phyloP scores from a whole-genome alignment of 1,140 invertebrate genomes.

The Tetragnatha versicolor region DNA sequence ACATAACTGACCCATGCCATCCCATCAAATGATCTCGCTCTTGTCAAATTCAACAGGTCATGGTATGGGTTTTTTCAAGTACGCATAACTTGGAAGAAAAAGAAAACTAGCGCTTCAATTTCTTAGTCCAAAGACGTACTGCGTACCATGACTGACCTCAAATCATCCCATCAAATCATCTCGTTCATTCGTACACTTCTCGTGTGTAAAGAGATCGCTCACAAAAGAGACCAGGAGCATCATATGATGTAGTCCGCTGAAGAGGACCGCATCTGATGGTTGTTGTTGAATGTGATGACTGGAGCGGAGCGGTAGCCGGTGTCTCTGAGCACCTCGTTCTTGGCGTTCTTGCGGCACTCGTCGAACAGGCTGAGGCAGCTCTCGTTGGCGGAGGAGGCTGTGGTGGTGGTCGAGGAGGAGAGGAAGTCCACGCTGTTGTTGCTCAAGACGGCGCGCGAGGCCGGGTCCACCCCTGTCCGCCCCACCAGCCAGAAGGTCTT shows the following conservation, averaged over 20 bases:
- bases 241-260: neutral
- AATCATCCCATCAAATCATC: no score
- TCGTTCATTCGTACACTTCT: no score
- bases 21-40: no score
- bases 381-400: constrained; percentile 58
- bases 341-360: constrained; percentile 73
- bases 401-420: constrained; percentile 55
- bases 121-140: no score
- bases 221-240: no score
- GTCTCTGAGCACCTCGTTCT: neutral
- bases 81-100: no score
- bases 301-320: constrained; percentile 40
- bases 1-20: no score
- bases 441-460: neutral
- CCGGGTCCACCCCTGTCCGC: constrained; percentile 64
- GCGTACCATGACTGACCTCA: no score
- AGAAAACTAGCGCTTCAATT: no score
- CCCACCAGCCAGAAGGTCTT: constrained; percentile 86
- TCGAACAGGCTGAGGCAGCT: constrained; percentile 63
- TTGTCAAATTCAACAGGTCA: no score
- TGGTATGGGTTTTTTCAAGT: no score
- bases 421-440: constrained; percentile 55
- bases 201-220: no score
- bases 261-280: neutral
- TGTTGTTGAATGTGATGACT: neutral